phyloP scores from a whole-genome alignment of 2,797 vertebrate species.

The Tolypeutes matacus region DNA sequence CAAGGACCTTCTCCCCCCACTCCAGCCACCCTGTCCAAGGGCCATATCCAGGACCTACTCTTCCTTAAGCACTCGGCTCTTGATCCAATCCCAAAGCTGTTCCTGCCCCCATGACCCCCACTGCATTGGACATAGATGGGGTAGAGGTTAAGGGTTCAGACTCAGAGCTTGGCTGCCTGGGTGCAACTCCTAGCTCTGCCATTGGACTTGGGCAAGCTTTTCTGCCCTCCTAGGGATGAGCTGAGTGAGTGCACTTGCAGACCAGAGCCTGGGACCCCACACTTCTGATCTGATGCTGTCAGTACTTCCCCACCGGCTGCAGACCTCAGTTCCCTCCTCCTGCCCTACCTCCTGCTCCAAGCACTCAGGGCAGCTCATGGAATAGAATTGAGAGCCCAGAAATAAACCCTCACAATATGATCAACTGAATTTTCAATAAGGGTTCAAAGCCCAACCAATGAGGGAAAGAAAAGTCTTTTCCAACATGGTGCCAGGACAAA shows the following conservation, averaged over 20 bases:
- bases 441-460: neutral
- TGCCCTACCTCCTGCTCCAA: neutral
- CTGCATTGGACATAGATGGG: neutral
- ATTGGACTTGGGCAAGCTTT: neutral
- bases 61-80: neutral
- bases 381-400: neutral
- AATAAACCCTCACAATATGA: neutral
- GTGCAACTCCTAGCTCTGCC: neutral
- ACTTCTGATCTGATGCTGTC: no score
- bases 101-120: fast-evolving
- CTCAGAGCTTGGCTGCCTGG: neutral
- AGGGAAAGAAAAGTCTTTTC: neutral
- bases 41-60: no score
- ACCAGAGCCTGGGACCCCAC: neutral
- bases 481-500: neutral
- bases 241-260: fast-evolving
- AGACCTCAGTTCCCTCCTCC: neutral
- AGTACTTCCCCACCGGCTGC: no score
- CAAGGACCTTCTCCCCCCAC: neutral
- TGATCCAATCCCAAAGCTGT: neutral
- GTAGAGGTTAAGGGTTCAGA: neutral
- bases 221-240: neutral
- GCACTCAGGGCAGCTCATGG: neutral
- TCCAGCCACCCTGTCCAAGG: neutral
- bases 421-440: neutral